Evolutionary conservation across 2,797 vertebrate species (phyloP), one percentile per base, ranked within the genome.

Genomic region (Melanotaenia boesemani): DNA sequence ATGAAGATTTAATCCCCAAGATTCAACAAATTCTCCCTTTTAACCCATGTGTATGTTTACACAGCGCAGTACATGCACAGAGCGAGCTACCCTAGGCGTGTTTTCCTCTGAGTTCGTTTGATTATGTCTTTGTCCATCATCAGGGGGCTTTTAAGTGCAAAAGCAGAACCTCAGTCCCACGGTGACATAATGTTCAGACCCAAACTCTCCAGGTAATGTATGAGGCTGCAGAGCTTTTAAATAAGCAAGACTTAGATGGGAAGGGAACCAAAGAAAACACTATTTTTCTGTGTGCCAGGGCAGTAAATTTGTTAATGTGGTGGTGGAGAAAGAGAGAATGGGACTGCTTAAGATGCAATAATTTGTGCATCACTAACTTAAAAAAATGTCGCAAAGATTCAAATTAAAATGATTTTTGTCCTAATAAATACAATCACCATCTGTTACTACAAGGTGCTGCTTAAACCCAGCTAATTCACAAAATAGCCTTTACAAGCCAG

Each of bases 71-170:
- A 28, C 69, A 41, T 26, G 73, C 54, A 52, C 59, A 26, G 64
- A 52, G 22, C 10, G 30, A 75, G 63, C 60, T 34, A 58, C 66
- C 58, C 36, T 32, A n/a, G 68, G 52, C 63, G 6, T 72, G 68
- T 76, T 87, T 83, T 84, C 72, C 80, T 85, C 72, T 24, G 3
- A 54, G 72, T 63, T 74, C 56, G 63, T 93, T 93, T 93, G 91
- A 89, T 92, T 94, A 93, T 85, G 91, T 87, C 89, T 91, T 85
- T 81, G 89, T 95, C 93, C 63, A 64, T 94, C 93, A 92, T 94
- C 93, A 41, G 85, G 83, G 91, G 84, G 88, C 90, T 91, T 94
- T 94, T 93, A 93, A 92, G 91, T 89, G 89, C 90, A 89, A 77
- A 54, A 75, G 87, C 86, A 84, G 89, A 89, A 86, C 85, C 66